These are phyloP conservation scores for Habropoda laboriosa DNA, from an alignment of 1,140 invertebrate genomes.

Conservation along the genomic window DNA sequence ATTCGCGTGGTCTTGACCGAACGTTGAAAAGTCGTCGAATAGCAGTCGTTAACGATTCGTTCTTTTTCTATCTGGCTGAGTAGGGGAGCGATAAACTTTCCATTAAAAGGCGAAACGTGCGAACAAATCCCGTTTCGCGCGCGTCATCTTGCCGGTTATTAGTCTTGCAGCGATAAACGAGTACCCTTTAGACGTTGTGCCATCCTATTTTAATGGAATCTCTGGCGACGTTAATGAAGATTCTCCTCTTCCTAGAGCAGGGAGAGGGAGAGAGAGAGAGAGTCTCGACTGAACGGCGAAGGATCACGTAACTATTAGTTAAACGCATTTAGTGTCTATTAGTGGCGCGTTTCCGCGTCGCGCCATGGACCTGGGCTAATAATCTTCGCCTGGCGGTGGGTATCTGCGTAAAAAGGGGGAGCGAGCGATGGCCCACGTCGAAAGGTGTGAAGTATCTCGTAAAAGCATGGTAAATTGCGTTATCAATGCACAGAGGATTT, in stretches of 20 bases:
- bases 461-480: conserved; percentile 54
- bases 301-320: conserved; percentile 55
- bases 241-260: conserved; percentile 27
- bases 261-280: not conserved
- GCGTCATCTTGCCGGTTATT: conserved; percentile 47
- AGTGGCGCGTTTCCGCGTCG: conserved; percentile 49
- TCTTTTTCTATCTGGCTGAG: not conserved
- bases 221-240: conserved; percentile 60
- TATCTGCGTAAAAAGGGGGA: conserved; percentile 28
- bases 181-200: conserved; percentile 53
- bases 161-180: conserved; percentile 56
- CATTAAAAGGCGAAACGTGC: conserved; percentile 18
- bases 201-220: conserved; percentile 61
- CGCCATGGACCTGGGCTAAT: conserved; percentile 21
- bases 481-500: conserved; percentile 47
- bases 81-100: conserved; percentile 30
- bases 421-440: conserved; percentile 5
- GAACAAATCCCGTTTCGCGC: conserved; percentile 31
- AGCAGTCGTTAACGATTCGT: not conserved
- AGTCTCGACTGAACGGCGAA: conserved; percentile 37
- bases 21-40: not conserved
- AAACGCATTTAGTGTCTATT: conserved; percentile 65
- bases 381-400: conserved; percentile 37
- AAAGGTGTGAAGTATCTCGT: conserved; percentile 44
- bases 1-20: too few relatives aligned